Conservation (phyloP, 2,113 vertebrate species). For the Nibea coibor region DNA sequence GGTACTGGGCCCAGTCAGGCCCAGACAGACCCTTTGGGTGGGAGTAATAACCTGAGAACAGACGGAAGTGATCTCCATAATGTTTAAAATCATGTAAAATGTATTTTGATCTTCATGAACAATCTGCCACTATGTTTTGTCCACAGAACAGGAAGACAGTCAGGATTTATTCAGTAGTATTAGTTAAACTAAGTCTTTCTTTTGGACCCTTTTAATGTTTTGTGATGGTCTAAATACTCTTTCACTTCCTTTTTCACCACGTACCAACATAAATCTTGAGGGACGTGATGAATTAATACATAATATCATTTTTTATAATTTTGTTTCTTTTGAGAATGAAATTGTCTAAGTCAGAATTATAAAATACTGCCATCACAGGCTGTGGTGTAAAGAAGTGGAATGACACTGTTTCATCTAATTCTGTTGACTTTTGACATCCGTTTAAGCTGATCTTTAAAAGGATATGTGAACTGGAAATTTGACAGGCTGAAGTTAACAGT, state of each 20-base stretch:
- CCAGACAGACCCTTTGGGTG: neutral
- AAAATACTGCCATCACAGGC: neutral
- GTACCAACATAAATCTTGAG: neutral
- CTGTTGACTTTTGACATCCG: neutral
- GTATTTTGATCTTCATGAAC: neutral
- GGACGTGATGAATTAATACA: neutral
- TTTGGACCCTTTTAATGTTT: neutral
- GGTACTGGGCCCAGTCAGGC: neutral
- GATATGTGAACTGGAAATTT: neutral
- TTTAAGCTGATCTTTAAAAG: neutral
- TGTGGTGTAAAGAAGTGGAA: neutral
- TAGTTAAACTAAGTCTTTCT: neutral
- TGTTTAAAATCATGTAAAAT: neutral
- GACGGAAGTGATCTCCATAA: neutral
- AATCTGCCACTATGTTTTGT: neutral
- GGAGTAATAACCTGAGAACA: neutral
- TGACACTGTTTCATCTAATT: neutral
- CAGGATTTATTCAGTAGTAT: neutral
- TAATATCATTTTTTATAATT: neutral
- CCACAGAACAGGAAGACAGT: neutral
- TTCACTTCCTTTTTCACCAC: neutral
- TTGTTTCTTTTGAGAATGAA: too few species aligned
- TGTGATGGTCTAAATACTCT: neutral
- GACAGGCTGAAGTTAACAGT: neutral
- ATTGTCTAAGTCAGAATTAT: neutral